phyloP scores from a whole-genome alignment of 2,113 vertebrate species.

The Leptodactylus fuscus region DNA sequence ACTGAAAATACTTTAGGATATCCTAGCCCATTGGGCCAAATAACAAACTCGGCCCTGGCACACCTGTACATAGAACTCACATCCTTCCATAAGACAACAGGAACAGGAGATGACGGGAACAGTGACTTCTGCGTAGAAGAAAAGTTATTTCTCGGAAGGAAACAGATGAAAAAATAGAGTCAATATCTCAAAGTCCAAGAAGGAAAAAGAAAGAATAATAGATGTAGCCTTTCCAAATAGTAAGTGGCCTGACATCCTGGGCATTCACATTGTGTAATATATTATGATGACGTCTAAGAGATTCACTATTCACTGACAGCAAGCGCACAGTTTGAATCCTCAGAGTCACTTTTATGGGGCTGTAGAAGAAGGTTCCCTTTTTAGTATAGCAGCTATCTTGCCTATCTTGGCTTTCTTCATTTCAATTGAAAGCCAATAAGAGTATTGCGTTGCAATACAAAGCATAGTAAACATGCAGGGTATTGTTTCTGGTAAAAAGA shows the following conservation, averaged over 20 bases:
- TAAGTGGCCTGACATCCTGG: not conserved
- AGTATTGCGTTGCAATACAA: not conserved
- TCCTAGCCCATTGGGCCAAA: too few species aligned
- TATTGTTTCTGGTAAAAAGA: too few species aligned
- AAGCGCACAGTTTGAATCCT: not conserved
- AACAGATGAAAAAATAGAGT: not conserved
- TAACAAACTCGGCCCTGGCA: not conserved
- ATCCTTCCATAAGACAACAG: not conserved
- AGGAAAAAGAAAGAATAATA: not conserved
- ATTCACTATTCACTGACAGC: not conserved
- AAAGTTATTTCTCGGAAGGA: not conserved
- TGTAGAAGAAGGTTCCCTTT: too few species aligned
- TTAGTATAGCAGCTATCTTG: too few species aligned
- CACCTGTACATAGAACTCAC: not conserved
- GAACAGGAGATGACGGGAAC: not conserved
- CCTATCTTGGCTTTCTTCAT: too few species aligned
- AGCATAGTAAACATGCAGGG: too few species aligned
- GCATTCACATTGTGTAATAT: not conserved
- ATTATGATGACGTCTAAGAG: not conserved
- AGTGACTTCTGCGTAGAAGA: not conserved
- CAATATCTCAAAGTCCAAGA: not conserved
- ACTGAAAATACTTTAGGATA: too few species aligned
- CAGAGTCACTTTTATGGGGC: too few species aligned
- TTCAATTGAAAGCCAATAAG: too few species aligned
- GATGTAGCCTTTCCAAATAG: not conserved